Base-by-base conservation (phyloP, 2,888 invertebrate species). In the Laspeyria flexula region DNA sequence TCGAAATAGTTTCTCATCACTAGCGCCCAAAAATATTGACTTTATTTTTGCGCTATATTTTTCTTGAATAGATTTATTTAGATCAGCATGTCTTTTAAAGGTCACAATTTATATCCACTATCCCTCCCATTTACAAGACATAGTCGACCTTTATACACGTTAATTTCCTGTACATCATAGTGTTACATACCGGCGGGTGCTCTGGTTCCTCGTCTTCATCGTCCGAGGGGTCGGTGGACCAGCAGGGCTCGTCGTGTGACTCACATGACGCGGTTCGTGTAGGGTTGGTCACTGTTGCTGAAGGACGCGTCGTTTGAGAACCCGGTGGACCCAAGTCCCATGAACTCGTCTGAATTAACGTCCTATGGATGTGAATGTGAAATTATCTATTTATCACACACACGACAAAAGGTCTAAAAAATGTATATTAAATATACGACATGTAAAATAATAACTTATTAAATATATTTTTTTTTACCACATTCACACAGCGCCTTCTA, bases 161-260 rank as follows among this genome's bases (percentile, higher is more conserved):
- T 12, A 12, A 3, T 10, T 33, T 10, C 33, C 3, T 15, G 7
- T n/a, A n/a, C 11, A 7, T 12, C 3, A 25, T 23, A 10, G 6
- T 9, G 6, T n/a, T 46, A 78, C 81, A 52, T 77, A 92, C 91
- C 81, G 91, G 91, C 60, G 90, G 83, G 65, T 94, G 95, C 12
- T 95, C 95, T n/a, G 94, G 89, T 55, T 97, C 96, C 73, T 97
- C 97, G 62, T 97, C 97, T 62, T 97, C 98, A 61, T 97, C 97
- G 71, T 97, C 97, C 58, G 97, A 97, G 76, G 97, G 97, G 82
- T 97, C 97, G 1, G 97, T 97, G 71, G 97, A 97, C 96, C 97
- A 98, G 75, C 96, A 96, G 38, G 95, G 95, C 75, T 95, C 95
- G 73, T 97, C 97, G 71, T 95, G 95, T 54, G 81, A 59, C 75